Evolutionary conservation across 2,797 vertebrate species (phyloP).

Genomic region (Decapterus maruadsi): DNA sequence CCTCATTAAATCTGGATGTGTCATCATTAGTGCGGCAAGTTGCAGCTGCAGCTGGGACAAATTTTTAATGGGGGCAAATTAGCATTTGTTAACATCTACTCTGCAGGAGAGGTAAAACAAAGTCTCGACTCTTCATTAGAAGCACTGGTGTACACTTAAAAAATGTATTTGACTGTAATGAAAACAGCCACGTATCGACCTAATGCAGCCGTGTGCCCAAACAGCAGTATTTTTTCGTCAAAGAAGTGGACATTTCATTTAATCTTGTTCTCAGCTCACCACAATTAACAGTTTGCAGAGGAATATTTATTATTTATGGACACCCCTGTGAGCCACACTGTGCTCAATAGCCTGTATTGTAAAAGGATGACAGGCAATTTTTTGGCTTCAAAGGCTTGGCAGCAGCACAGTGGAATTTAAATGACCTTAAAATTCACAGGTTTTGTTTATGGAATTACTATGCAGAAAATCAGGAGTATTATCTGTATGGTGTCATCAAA

Average conservation of each 20-base stretch:
- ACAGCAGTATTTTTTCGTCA: conserved; percentile 37
- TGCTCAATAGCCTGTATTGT: conserved; percentile 66
- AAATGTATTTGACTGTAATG: conserved; percentile 36
- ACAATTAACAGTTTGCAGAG: conserved; percentile 75
- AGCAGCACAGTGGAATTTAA: conserved; percentile 73
- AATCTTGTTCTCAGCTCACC: conserved; percentile 60
- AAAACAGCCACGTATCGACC: conserved; percentile 11
- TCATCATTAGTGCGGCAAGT: conserved; percentile 70
- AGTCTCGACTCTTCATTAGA: conserved; percentile 68
- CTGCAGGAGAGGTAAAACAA: conserved; percentile 68
- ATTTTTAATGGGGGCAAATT: conserved; percentile 79
- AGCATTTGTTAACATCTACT: conserved; percentile 79
- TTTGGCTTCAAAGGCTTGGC: conserved; percentile 75
- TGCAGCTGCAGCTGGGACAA: conserved; percentile 74
- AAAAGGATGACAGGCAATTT: conserved; percentile 71
- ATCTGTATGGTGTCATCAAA: conserved; percentile 51
- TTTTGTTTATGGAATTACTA: conserved; percentile 62
- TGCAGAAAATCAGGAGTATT: conserved; percentile 53
- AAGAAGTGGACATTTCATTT: conserved; percentile 52
- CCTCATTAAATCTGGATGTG: conserved; percentile 72
- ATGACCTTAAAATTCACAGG: conserved; percentile 66
- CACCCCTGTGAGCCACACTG: conserved; percentile 30
- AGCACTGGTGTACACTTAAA: conserved; percentile 58
- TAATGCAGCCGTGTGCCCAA: conserved; percentile 27
- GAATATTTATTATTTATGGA: conserved; percentile 73